These are phyloP conservation scores for Noctua janthe DNA, from an alignment of 2,888 invertebrate species.

Conservation along the genomic window DNA sequence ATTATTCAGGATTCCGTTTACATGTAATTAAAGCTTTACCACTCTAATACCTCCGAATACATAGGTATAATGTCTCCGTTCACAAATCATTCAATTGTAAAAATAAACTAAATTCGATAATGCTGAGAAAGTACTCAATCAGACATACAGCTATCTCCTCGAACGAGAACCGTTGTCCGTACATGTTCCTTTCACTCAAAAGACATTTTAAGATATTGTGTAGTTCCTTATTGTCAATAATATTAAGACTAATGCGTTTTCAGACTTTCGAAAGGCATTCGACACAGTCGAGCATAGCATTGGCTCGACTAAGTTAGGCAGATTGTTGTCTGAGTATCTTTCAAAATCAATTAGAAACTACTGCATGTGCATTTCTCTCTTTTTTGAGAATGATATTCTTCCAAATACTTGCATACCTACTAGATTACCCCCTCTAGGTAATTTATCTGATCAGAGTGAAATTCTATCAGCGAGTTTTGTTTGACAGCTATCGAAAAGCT, in stretches of 20 bases:
- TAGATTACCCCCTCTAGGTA: not conserved
- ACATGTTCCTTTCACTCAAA: conserved; percentile 32
- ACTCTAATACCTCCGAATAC: not conserved
- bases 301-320: not conserved
- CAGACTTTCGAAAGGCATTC: conserved; percentile 37
- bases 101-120: not conserved
- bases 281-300: not conserved
- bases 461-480: not conserved
- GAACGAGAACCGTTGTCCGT: not conserved
- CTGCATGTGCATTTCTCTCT: no score
- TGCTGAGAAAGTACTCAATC: conserved; percentile 16
- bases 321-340: not conserved
- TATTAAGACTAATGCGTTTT: not conserved
- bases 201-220: not conserved
- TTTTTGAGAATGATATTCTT: not conserved
- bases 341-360: not conserved
- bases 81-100: not conserved
- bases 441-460: not conserved
- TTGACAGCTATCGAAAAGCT: not conserved
- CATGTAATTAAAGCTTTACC: not conserved
- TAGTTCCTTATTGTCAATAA: not conserved
- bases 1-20: conserved; percentile 5
- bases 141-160: not conserved
- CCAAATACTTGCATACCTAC: not conserved
- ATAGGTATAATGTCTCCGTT: no score